Base-by-base conservation (phyloP, 2,797 vertebrate genomes). In the Sternarchorhynchus goeldii region DNA sequence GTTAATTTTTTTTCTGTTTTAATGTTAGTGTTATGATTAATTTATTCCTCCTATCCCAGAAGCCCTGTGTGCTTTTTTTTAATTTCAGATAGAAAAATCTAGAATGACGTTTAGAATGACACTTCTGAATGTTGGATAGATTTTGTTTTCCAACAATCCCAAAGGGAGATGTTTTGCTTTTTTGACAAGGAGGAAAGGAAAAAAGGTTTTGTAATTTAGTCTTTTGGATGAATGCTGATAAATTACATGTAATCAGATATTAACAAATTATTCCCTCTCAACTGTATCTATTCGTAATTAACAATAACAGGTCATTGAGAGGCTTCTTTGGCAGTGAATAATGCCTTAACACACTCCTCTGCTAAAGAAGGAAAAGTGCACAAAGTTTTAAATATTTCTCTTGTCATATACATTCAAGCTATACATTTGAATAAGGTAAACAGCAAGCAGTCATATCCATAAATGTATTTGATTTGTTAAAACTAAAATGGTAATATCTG, bases 31-130 rank as follows among this genome's bases (percentile, higher is more conserved):
- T 31, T 60, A 55, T 17, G 53, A 32, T 58, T 65, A 56, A 69
- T 20, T 29, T 78, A 25, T 77, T 60, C 68, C 76, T 59, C 20
- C 0, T 81, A 18, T 56, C 17, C 20, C 55, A 68, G 55, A 21
- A 39, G 36, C 58, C 36, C 63, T 55, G 63, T 18, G 65, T 70
- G 72, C 72, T 75, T 80, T 66, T 73, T 18, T n/a, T 59, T 20
- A 36, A 36, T 71, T 34, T 65, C 34, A 64, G 71, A 65, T 45
- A 66, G 25, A 76, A 65, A 50, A 41, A 12, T 6, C 6, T 31
- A 60, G 36, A 36, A 25, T 25, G 25, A 25, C 25, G 25, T 60
- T 68, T 78, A 50, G 25, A 59, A 72, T 39, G 31, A 72, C 69
- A 34, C 55, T 58, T 10, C 1, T 8, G 53, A 58, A 29, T 29